Evolutionary conservation across 2,113 vertebrate genomes (phyloP).

Genomic region (Chaetodon auriga): DNA sequence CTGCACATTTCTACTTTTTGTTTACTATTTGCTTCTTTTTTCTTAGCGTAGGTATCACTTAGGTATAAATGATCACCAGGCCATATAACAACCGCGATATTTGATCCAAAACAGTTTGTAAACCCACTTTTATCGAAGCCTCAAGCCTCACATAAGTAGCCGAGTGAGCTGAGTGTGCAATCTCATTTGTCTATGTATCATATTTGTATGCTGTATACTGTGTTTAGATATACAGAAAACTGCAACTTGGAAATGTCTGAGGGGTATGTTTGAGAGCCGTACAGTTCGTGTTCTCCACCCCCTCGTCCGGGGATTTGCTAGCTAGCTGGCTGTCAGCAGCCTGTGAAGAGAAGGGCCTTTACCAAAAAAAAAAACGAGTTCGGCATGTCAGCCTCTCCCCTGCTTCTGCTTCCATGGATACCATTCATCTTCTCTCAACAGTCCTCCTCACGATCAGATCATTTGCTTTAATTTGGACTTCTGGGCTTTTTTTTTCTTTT

Average conservation of each 20-base stretch:
- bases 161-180: neutral
- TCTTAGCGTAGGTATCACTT: neutral
- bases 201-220: neutral
- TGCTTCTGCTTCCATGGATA: conserved; percentile 56
- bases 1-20: neutral
- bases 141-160: neutral
- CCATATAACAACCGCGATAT: neutral
- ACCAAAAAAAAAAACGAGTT: conserved; percentile 46
- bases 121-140: conserved; percentile 19
- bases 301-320: conserved; percentile 45
- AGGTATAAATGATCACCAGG: neutral
- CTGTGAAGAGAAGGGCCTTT: conserved; percentile 52
- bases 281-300: conserved; percentile 39
- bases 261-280: neutral
- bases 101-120: neutral
- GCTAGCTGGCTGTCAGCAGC: conserved; percentile 57
- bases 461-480: conserved; percentile 60
- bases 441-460: conserved; percentile 50
- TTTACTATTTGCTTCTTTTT: neutral
- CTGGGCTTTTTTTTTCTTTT: neutral
- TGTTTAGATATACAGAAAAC: conserved; percentile 5
- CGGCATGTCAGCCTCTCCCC: conserved; percentile 48
- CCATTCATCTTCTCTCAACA: conserved; percentile 55
- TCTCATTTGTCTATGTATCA: conserved; percentile 2
- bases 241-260: conserved; percentile 31